Evolutionary conservation across 2,113 vertebrate genomes (phyloP).

Genomic region (Sphaerodactylus townsendi): DNA sequence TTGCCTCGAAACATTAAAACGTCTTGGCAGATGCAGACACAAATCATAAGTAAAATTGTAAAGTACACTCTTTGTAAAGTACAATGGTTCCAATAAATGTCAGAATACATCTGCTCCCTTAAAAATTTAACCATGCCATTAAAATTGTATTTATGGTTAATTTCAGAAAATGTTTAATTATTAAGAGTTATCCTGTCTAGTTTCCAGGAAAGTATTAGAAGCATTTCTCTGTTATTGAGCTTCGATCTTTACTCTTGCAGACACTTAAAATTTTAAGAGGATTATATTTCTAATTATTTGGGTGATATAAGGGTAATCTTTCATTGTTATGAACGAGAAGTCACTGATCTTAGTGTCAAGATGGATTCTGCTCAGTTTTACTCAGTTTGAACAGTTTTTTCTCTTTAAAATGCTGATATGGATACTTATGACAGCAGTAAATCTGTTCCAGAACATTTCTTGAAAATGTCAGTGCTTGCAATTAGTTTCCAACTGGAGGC

Average conservation of each 20-base stretch:
- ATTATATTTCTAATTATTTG: conserved; percentile 46
- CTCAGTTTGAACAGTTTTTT: conserved; percentile 29
- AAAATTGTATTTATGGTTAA: conserved; percentile 61
- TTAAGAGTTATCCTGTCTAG: conserved; percentile 48
- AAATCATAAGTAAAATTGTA: conserved; percentile 46
- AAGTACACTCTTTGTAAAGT: conserved; percentile 46
- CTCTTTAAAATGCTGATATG: conserved; percentile 20
- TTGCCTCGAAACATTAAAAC: conserved; percentile 34
- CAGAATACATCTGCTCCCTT: conserved; percentile 58
- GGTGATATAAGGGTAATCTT: conserved; percentile 38
- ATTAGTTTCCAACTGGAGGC: conserved; percentile 11
- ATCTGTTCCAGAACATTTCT: conserved; percentile 39
- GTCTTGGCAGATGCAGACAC: not conserved
- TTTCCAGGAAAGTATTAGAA: conserved; percentile 48
- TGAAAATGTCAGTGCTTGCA: conserved; percentile 3
- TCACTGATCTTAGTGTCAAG: conserved; percentile 34
- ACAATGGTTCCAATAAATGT: conserved; percentile 56
- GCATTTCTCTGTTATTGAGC: conserved; percentile 2
- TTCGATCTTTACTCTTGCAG: conserved; percentile 38
- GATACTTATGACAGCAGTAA: conserved; percentile 50
- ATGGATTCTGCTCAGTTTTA: conserved; percentile 39
- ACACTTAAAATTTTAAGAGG: conserved; percentile 45
- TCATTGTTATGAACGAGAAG: conserved; percentile 33
- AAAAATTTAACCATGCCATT: conserved; percentile 65
- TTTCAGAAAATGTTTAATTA: conserved; percentile 65